Evolutionary conservation across 2,797 vertebrate species (phyloP), one percentile per base, ranked within the genome.

Genomic region (Lacerta agilis): DNA sequence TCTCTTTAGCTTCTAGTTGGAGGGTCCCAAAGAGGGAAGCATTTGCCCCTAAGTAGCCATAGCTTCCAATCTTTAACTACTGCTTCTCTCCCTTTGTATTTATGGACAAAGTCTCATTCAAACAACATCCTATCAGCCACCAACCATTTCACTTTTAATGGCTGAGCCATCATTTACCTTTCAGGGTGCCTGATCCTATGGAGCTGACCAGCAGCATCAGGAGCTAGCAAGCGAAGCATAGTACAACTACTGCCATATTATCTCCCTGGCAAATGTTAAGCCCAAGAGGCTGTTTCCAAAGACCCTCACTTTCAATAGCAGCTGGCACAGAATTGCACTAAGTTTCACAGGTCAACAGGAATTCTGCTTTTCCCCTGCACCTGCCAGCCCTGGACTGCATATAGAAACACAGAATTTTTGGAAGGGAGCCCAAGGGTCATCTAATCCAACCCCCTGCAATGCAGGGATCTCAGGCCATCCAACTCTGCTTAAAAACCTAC

Each of bases 1-100:
- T 92, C 77, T 77, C 2, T 84, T 80, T 90, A 91, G 82, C 82
- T 79, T 61, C 64, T 86, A 85, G 77, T 75, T 58, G 71, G 86
- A 79, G n/a, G 29, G 17, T 38, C 69, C 55, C 77, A 80, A 45
- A 73, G n/a, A 72, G 15, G 58, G 5, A 79, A 64, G 49, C 15
- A 36, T 36, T 79, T 79, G 55, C 66, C 66, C 61, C 67, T 64
- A 72, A 84, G 67, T 84, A 78, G 81, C 75, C 18, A 58, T 83
- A 72, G 77, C 83, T 89, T 43, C 82, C 36, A 72, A 25, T 79
- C 87, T 58, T 84, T 79, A 72, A 71, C 87, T n/a, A 71, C 36
- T 41, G 49, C 66, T 61, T 72, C 79, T 84, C 23, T 23, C 61
- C 66, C 66, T 88, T 83, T 88, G 66, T 88, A 84, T 84, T 79